These are phyloP conservation scores for Uropetala carovei DNA, from an alignment of 2,888 invertebrate genomes.

Conservation along the genomic window DNA sequence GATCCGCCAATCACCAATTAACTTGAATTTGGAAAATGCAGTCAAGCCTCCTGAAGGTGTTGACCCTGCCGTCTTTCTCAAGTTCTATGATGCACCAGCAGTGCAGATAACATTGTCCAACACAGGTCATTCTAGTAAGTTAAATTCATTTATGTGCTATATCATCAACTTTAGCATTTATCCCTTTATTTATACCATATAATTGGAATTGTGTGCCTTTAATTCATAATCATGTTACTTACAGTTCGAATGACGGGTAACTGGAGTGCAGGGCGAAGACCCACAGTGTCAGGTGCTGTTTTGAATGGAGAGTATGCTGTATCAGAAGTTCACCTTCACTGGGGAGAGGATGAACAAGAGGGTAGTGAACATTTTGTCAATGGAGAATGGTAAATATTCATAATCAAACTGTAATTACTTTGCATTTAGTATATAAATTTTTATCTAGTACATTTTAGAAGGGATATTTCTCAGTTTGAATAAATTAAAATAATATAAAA, in stretches of 20 bases:
- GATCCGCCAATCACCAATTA: conserved; percentile 75
- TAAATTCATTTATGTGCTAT: neutral
- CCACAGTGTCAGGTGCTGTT: conserved; percentile 75
- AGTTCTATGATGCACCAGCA: conserved; percentile 41
- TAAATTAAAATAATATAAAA: no score
- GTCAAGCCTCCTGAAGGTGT: conserved; percentile 68
- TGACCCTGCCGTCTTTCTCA: neutral
- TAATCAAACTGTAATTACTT: neutral
- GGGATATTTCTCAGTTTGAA: no score
- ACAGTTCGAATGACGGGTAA: conserved; percentile 29
- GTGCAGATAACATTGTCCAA: conserved; percentile 26
- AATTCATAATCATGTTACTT: neutral
- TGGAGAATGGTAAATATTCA: conserved; percentile 41
- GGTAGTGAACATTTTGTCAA: conserved; percentile 68
- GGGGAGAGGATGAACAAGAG: conserved; percentile 67
- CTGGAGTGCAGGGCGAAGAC: conserved; percentile 68
- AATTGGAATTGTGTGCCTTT: neutral
- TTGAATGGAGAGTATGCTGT: conserved; percentile 77
- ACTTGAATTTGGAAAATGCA: conserved; percentile 73
- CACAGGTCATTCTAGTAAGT: conserved; percentile 22
- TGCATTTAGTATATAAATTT: no score
- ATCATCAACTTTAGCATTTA: no score
- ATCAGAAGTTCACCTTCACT: conserved; percentile 74
- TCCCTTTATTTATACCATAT: no score
- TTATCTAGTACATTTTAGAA: no score